phyloP scores from a whole-genome alignment of 2,888 invertebrate genomes.

The Atherix ibis region DNA sequence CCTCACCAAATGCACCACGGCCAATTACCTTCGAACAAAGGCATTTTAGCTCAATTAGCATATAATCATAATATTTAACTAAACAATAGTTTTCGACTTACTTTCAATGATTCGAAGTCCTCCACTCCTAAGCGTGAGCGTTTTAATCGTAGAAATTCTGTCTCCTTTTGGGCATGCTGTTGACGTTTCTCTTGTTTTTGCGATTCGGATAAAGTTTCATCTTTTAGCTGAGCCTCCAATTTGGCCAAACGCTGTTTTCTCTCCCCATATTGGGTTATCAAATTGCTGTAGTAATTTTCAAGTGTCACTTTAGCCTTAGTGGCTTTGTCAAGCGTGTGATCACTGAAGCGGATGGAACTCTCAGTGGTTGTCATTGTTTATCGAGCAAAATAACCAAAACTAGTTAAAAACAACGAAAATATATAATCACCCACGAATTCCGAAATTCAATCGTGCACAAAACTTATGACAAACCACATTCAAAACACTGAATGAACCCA shows the following conservation, averaged over 20 bases:
- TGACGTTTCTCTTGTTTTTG: conserved; percentile 76
- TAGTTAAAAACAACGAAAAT: too few species aligned
- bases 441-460: too few species aligned
- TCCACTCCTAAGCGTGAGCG: conserved; percentile 90
- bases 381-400: too few species aligned
- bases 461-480: too few species aligned
- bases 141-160: conserved; percentile 92
- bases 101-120: conserved; percentile 94
- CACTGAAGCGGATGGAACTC: conserved; percentile 81
- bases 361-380: conserved; percentile 57
- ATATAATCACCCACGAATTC: too few species aligned
- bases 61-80: too few species aligned
- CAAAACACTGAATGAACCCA: too few species aligned
- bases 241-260: conserved; percentile 87
- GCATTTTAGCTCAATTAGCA: too few species aligned
- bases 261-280: conserved; percentile 94
- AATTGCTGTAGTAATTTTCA: conserved; percentile 98
- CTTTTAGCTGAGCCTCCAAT: conserved; percentile 90
- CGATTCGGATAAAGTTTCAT: conserved; percentile 84
- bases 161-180: conserved; percentile 96
- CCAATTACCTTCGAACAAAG: conserved; percentile 50
- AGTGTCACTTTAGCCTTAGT: conserved; percentile 97
- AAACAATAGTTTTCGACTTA: too few species aligned
- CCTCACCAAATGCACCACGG: conserved; percentile 87
- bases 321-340: conserved; percentile 95